Evolutionary conservation across 2,797 vertebrate genomes (phyloP).

Genomic region (Agapornis canus): DNA sequence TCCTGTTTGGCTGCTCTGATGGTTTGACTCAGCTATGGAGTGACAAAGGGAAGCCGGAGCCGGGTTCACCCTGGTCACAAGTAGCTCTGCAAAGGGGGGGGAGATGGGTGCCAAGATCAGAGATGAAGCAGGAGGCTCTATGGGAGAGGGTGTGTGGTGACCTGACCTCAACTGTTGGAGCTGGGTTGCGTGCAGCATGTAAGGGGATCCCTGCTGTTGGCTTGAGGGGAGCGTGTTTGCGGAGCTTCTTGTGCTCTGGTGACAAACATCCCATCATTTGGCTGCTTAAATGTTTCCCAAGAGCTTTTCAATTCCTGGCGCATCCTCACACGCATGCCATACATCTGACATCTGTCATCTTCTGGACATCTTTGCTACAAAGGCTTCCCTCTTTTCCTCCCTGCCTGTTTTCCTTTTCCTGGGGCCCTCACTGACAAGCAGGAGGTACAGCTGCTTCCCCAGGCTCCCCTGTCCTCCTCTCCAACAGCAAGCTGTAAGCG

Average conservation of each 20-base stretch:
- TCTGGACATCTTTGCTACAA: background rate
- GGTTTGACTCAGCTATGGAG: conserved; percentile 8
- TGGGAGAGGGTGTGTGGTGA: background rate
- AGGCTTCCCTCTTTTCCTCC: background rate
- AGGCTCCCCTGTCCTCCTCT: conserved; percentile 1
- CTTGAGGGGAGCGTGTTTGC: background rate
- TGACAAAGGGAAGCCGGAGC: background rate
- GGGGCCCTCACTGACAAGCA: background rate
- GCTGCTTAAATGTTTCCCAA: background rate
- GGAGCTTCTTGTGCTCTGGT: background rate
- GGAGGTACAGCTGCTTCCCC: conserved; percentile 32
- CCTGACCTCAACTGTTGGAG: background rate
- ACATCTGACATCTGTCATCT: background rate
- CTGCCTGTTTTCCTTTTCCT: background rate
- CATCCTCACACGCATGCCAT: background rate
- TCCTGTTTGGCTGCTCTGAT: background rate
- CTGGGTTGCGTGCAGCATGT: background rate
- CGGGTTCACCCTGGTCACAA: background rate
- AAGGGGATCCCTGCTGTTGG: background rate
- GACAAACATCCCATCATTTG: background rate
- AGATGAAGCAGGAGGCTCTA: background rate
- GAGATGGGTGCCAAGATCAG: background rate
- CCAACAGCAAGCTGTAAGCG: conserved; percentile 21
- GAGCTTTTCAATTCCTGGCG: conserved; percentile 20
- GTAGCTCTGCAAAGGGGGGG: background rate